Conservation (phyloP, 2,113 vertebrate genomes). For the Colistium nudipinnis region DNA sequence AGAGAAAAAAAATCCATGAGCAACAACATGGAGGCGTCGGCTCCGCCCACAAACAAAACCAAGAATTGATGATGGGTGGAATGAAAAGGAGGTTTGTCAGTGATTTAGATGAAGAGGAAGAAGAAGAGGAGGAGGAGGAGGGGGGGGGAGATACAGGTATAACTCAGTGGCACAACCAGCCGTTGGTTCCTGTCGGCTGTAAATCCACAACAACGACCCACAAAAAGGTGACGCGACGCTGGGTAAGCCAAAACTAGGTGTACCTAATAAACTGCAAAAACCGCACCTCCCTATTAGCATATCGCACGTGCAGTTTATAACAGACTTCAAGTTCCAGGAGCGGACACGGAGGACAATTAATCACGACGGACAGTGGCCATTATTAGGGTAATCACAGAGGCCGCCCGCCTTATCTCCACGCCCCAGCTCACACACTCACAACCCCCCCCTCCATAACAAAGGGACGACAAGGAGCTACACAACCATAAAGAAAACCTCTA, state of each 20-base stretch:
- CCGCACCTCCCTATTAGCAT: conserved; percentile 23
- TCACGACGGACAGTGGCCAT: conserved; percentile 39
- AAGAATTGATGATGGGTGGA: conserved; percentile 4
- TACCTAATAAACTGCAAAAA: background rate
- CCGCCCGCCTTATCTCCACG: conserved; percentile 39
- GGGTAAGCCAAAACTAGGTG: conserved; percentile 18
- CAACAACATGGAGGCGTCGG: conserved; percentile 17
- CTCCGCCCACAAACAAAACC: background rate
- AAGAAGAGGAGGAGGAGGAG: background rate
- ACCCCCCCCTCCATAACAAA: background rate
- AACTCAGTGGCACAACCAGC: conserved; percentile 60
- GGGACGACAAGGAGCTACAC: background rate
- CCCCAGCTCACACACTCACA: conserved; percentile 33
- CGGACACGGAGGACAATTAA: conserved; percentile 40
- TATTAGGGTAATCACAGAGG: conserved; percentile 44
- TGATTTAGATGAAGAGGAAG: conserved; percentile 22
- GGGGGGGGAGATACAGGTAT: background rate
- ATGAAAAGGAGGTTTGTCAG: conserved; percentile 12
- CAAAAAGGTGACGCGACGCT: conserved; percentile 12
- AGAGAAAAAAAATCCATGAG: conserved; percentile 32
- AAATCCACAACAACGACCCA: conserved; percentile 45
- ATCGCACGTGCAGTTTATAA: conserved; percentile 23
- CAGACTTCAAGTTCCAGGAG: conserved; percentile 42
- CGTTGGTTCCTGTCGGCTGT: background rate
- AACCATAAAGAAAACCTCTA: conserved; percentile 12